These are phyloP conservation scores for Seriola rivoliana DNA, from an alignment of 2,113 vertebrate genomes.

Conservation along the genomic window DNA sequence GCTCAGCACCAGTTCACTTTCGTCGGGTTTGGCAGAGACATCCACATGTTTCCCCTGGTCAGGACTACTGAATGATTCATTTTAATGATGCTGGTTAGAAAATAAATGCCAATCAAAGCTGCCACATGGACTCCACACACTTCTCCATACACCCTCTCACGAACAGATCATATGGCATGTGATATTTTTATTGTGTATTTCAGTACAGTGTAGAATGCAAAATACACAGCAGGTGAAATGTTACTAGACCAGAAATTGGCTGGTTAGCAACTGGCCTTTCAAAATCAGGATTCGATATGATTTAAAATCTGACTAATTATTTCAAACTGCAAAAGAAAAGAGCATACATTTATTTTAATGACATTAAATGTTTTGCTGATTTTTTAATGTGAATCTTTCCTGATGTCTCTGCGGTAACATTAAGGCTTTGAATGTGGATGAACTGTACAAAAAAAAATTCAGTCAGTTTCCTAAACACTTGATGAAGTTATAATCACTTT, in stretches of 20 bases:
- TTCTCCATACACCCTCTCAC: not conserved
- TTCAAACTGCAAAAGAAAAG: too few relatives aligned
- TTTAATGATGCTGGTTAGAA: not conserved
- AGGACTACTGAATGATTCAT: not conserved
- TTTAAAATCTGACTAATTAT: too few relatives aligned
- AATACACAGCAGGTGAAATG: too few relatives aligned
- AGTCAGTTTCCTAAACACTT: too few relatives aligned
- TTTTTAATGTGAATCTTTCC: too few relatives aligned
- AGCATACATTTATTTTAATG: too few relatives aligned
- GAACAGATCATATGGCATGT: not conserved
- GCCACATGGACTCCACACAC: not conserved
- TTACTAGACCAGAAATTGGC: not conserved
- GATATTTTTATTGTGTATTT: not conserved
- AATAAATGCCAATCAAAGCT: too few relatives aligned
- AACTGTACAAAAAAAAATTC: too few relatives aligned
- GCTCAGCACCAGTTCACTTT: constrained; percentile 5
- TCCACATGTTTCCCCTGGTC: not conserved
- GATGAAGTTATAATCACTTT: too few relatives aligned
- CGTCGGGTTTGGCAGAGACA: not conserved
- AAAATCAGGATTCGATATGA: not conserved
- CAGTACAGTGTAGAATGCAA: not conserved
- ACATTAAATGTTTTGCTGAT: too few relatives aligned
- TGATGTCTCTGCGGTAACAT: too few relatives aligned
- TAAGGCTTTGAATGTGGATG: too few relatives aligned
- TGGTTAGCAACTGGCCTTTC: not conserved